Evolutionary conservation across 2,797 vertebrate genomes (phyloP).

Genomic region (Alcedo quadribrachys): DNA sequence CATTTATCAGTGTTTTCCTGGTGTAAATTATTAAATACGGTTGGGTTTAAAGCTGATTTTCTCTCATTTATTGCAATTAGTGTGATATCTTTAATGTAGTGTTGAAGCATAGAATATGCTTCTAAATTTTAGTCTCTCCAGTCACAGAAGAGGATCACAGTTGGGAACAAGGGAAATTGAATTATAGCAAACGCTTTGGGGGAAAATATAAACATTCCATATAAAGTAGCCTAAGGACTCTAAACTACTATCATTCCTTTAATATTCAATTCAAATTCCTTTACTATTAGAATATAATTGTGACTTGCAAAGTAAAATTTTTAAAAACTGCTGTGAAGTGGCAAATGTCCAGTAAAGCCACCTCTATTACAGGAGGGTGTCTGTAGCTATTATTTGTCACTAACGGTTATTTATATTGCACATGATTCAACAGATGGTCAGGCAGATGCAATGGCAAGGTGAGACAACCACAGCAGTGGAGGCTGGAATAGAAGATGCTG

Average conservation of each 20-base stretch:
- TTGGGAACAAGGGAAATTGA: neutral
- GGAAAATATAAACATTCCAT: neutral
- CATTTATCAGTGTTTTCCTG: neutral
- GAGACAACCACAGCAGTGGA: conserved; percentile 56
- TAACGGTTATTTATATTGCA: conserved; percentile 60
- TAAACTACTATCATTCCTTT: neutral
- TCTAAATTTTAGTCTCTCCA: neutral
- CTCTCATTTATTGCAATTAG: neutral
- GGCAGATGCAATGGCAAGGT: conserved; percentile 72
- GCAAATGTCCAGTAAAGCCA: neutral
- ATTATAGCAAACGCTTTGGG: neutral
- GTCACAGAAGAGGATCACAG: neutral
- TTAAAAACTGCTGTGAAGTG: neutral
- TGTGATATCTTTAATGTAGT: neutral
- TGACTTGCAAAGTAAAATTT: neutral
- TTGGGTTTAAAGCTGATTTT: neutral
- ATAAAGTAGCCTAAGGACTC: neutral
- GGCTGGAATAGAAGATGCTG: conserved; percentile 57
- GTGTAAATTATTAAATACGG: neutral
- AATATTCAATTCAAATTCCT: neutral
- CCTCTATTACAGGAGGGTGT: neutral
- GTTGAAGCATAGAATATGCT: neutral
- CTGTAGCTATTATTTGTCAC: conserved; percentile 58
- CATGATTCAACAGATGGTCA: conserved; percentile 66
- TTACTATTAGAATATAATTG: neutral